phyloP scores from a whole-genome alignment of 1,140 invertebrate genomes.

The Spodoptera litura region DNA sequence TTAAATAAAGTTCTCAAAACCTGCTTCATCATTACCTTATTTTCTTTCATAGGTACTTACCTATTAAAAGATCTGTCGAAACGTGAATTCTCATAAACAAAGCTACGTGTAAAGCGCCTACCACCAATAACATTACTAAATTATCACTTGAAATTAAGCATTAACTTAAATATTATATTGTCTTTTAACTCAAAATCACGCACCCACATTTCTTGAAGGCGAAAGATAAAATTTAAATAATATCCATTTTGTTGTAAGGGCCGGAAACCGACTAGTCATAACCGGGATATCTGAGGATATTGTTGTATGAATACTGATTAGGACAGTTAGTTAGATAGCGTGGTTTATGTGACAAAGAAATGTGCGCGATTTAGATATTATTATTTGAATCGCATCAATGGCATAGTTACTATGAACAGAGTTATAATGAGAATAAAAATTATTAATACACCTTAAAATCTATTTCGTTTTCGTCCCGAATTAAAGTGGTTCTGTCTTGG shows the following conservation, averaged over 20 bases:
- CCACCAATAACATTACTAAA: too few relatives aligned
- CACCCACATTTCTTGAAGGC: constrained; percentile 9
- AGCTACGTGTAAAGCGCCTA: too few relatives aligned
- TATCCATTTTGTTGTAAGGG: constrained; percentile 23
- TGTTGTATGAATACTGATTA: constrained; percentile 68
- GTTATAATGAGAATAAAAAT: neutral
- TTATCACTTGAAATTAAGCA: too few relatives aligned
- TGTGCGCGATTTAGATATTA: neutral
- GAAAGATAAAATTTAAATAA: constrained; percentile 49
- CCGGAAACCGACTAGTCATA: constrained; percentile 36
- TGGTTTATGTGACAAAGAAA: neutral
- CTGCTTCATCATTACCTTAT: too few relatives aligned
- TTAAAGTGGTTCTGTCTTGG: too few relatives aligned
- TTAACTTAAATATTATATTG: too few relatives aligned
- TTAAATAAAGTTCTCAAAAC: too few relatives aligned
- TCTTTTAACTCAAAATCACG: neutral
- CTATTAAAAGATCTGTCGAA: too few relatives aligned
- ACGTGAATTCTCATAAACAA: too few relatives aligned
- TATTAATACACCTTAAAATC: too few relatives aligned
- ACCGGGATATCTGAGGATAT: constrained; percentile 33
- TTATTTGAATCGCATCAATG: neutral
- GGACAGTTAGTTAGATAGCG: neutral
- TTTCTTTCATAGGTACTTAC: too few relatives aligned
- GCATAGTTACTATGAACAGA: neutral
- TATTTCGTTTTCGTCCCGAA: too few relatives aligned